Percentiles rank a stretch among this genome's conserved stretches.
Conservation (phyloP, 2,888 invertebrate genomes). For the Eubasilissa splendida region DNA sequence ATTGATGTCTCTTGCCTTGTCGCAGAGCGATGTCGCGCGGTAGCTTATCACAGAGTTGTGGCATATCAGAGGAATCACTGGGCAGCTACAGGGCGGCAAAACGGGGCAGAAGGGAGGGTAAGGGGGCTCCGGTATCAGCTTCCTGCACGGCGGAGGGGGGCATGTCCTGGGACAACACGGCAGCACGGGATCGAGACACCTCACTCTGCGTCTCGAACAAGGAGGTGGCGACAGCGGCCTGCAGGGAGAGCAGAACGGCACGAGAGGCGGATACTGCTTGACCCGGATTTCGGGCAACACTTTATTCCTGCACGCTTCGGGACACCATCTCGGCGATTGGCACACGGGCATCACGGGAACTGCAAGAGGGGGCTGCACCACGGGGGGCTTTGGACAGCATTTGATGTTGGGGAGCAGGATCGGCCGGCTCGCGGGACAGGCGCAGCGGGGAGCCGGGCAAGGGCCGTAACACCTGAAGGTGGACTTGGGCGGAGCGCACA, state of each 20-base stretch:
- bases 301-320: constrained; percentile 21
- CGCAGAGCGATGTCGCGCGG: constrained; percentile 21
- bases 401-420: constrained; percentile 18
- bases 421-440: constrained; percentile 66
- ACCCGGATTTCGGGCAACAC: not conserved
- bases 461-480: constrained; percentile 63
- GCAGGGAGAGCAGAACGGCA: constrained; percentile 36
- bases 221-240: constrained; percentile 21
- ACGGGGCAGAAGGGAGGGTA: constrained; percentile 36
- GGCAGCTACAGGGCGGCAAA: constrained; percentile 42
- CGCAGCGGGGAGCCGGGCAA: constrained; percentile 64
- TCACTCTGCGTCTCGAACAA: not conserved
- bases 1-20: constrained; percentile 6
- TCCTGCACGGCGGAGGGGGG: not conserved
- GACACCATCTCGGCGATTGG: constrained; percentile 14
- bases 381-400: not conserved
- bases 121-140: constrained; percentile 31
- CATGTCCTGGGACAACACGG: constrained; percentile 1
- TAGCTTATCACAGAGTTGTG: constrained; percentile 35
- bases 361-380: not conserved
- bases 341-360: constrained; percentile 24
- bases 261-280: constrained; percentile 36
- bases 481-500: constrained; percentile 63
- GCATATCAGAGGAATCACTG: constrained; percentile 12
- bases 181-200: constrained; percentile 38